Percentiles rank a stretch among this genome's conserved stretches.
These are phyloP conservation scores for Kuschelorhynchus macadamiae DNA, from an alignment of 2,888 invertebrate genomes.

Conservation along the genomic window DNA sequence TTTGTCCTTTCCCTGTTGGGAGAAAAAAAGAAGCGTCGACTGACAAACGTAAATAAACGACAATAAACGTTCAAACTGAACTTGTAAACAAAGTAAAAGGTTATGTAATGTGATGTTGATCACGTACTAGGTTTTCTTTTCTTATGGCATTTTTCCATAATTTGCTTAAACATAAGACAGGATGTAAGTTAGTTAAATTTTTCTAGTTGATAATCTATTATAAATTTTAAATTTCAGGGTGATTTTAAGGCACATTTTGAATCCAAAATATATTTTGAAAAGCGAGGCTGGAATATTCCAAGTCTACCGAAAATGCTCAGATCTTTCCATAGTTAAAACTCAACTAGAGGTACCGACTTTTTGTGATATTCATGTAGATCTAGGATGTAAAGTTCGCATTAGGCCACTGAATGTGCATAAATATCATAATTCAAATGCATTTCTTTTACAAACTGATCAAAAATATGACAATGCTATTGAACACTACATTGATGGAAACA, in stretches of 20 bases:
- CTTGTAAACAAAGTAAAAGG: constrained; percentile 15
- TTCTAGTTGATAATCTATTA: background rate
- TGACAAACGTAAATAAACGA: no score
- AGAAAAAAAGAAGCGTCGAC: no score
- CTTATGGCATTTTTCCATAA: background rate
- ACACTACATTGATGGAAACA: constrained; percentile 55
- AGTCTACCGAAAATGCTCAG: constrained; percentile 37
- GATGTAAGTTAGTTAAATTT: constrained; percentile 17
- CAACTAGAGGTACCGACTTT: constrained; percentile 59
- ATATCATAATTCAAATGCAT: constrained; percentile 61
- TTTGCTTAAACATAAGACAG: background rate
- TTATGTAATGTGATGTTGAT: constrained; percentile 18
- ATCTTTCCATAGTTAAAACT: constrained; percentile 48
- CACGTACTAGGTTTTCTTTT: constrained; percentile 12
- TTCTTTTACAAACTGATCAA: constrained; percentile 56
- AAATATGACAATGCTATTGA: constrained; percentile 50
- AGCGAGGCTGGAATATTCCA: background rate
- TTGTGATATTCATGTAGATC: constrained; percentile 60
- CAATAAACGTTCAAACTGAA: no score
- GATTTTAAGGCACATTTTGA: constrained; percentile 19
- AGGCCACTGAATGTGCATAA: constrained; percentile 62
- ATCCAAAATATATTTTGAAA: constrained; percentile 10
- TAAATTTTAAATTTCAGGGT: constrained; percentile 16
- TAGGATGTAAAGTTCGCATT: constrained; percentile 60
- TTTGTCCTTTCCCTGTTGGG: no score